These are phyloP conservation scores for Gandaritis pyraliata DNA, from an alignment of 2,888 invertebrate species.

Conservation along the genomic window DNA sequence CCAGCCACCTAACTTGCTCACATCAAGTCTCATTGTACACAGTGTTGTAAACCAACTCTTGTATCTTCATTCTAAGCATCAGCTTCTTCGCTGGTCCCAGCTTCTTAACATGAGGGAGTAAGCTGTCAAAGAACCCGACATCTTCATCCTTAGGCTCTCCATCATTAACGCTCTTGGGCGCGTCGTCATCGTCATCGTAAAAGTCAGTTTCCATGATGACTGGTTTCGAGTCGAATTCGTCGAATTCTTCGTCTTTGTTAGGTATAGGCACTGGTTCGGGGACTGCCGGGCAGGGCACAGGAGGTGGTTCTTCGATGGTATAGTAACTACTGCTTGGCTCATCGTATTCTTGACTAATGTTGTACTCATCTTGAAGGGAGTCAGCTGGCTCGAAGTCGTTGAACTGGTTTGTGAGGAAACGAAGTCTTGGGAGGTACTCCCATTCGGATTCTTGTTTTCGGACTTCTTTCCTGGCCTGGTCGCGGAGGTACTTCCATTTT, in stretches of 20 bases:
- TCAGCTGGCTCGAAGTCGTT: slow-evolving; percentile 73
- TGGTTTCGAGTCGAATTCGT: slow-evolving; percentile 78
- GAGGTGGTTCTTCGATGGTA: slow-evolving; percentile 55
- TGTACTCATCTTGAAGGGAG: slow-evolving; percentile 54
- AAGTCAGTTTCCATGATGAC: slow-evolving; percentile 79
- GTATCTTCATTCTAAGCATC: slow-evolving; percentile 79
- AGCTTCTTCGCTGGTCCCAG: slow-evolving; percentile 76
- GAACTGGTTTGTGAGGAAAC: slow-evolving; percentile 75
- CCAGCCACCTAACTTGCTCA: no score
- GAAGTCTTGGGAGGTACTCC: slow-evolving; percentile 72
- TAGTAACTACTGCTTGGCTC: slow-evolving; percentile 64
- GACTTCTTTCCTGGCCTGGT: slow-evolving; percentile 77
- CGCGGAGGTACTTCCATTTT: slow-evolving; percentile 79
- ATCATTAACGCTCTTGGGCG: slow-evolving; percentile 53
- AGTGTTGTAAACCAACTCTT: slow-evolving; percentile 78
- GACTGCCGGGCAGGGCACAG: neutral
- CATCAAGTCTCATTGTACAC: slow-evolving; percentile 70
- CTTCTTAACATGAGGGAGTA: slow-evolving; percentile 77
- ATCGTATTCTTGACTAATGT: slow-evolving; percentile 55
- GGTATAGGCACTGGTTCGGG: slow-evolving; percentile 27
- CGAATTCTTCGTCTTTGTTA: slow-evolving; percentile 73
- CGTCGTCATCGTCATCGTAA: slow-evolving; percentile 76
- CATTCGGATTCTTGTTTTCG: slow-evolving; percentile 75
- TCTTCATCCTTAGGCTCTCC: slow-evolving; percentile 72
- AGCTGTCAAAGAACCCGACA: slow-evolving; percentile 76